Percentiles rank a stretch among this genome's conserved stretches.
Evolutionary conservation across 1,140 invertebrate genomes (phyloP).

Genomic region (Ephestia elutella): DNA sequence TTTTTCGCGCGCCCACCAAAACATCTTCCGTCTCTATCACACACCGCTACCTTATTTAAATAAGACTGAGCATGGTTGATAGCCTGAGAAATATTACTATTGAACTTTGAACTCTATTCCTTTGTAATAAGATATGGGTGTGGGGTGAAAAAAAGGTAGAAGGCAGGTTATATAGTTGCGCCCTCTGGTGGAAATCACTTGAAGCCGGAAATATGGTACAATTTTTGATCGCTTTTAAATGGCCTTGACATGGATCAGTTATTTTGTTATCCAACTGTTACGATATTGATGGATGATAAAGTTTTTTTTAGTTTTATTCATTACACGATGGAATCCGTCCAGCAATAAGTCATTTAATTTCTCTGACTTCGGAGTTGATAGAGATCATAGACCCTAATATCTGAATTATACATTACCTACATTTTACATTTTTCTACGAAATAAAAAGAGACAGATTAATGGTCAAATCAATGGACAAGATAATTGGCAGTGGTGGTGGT

Average conservation of each 20-base stretch:
- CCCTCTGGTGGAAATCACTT: slow-evolving; percentile 49
- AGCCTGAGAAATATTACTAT: slow-evolving; percentile 13
- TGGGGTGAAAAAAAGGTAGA: slow-evolving; percentile 40
- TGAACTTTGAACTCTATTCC: slow-evolving; percentile 35
- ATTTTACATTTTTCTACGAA: no score
- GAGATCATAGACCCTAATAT: no score
- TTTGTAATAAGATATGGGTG: slow-evolving; percentile 26
- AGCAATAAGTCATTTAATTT: no score
- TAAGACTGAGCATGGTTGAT: slow-evolving; percentile 57
- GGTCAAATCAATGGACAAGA: no score
- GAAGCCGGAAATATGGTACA: slow-evolving; percentile 51
- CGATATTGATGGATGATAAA: background rate
- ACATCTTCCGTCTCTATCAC: slow-evolving; percentile 35
- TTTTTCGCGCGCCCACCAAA: slow-evolving; percentile 39
- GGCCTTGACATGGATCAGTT: slow-evolving; percentile 24
- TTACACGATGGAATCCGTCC: no score
- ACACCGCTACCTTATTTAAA: slow-evolving; percentile 70
- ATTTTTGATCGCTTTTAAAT: slow-evolving; percentile 26
- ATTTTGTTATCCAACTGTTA: slow-evolving; percentile 17
- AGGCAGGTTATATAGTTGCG: slow-evolving; percentile 50
- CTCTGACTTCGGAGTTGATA: no score
- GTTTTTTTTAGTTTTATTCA: background rate
- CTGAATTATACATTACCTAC: no score
- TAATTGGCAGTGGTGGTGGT: no score
- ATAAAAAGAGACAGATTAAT: no score